Percentiles rank a stretch among this genome's conserved stretches.
Conservation (phyloP, 1,140 invertebrate species). For the Drosophila malerkotliana region DNA sequence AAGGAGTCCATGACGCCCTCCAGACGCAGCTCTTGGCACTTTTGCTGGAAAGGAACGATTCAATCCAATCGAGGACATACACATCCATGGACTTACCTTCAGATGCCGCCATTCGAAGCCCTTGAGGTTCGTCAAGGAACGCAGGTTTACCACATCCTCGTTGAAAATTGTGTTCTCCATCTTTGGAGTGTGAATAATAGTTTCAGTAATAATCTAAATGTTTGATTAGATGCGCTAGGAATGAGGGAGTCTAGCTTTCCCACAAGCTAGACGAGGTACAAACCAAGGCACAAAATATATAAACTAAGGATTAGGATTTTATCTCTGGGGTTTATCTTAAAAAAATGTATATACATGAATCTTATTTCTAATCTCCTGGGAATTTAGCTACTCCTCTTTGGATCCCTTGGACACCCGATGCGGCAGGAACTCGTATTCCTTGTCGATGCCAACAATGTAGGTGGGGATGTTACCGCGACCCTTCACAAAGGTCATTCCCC, state of each 20-base stretch:
- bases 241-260: background rate
- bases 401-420: conserved; percentile 25
- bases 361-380: conserved; percentile 35
- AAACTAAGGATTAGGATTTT: too few relatives aligned
- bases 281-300: too few relatives aligned
- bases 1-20: conserved; percentile 1
- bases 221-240: background rate
- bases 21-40: conserved; percentile 8
- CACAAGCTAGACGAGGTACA: too few relatives aligned
- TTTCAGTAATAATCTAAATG: background rate
- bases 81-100: conserved; percentile 6
- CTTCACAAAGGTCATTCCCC: conserved; percentile 90
- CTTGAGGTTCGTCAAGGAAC: background rate
- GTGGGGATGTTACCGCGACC: conserved; percentile 90
- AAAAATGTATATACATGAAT: conserved; percentile 11
- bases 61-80: background rate
- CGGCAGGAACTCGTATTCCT: conserved; percentile 84
- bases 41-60: background rate
- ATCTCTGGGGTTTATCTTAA: background rate
- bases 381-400: conserved; percentile 34
- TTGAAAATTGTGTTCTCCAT: background rate
- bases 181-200: background rate
- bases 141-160: conserved; percentile 10
- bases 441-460: conserved; percentile 89
- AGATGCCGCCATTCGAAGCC: conserved; percentile 23